Conservation (phyloP, 2,888 invertebrate genomes). For the Lymantria dispar region DNA sequence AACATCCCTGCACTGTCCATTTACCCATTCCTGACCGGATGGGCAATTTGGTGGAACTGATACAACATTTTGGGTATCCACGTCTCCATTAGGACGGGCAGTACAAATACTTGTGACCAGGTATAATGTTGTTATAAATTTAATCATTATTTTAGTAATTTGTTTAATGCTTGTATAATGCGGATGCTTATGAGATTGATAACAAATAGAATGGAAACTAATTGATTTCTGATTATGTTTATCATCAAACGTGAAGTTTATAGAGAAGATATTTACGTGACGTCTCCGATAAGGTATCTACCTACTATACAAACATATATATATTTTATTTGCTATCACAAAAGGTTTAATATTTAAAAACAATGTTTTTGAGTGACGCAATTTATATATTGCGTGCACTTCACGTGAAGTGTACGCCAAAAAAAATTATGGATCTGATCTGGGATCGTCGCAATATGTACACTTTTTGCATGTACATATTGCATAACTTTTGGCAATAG, state of each 20-base stretch:
- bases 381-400: too few relatives aligned
- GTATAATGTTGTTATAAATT: constrained; percentile 18
- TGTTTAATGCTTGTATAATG: neutral
- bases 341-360: constrained; percentile 3
- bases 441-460: too few relatives aligned
- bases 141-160: constrained; percentile 15
- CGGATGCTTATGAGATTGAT: neutral
- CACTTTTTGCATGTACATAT: too few relatives aligned
- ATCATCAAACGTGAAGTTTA: constrained; percentile 28
- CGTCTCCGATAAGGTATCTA: constrained; percentile 37
- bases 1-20: neutral
- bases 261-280: constrained; percentile 28
- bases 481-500: too few relatives aligned
- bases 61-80: constrained; percentile 28
- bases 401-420: too few relatives aligned
- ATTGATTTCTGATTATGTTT: constrained; percentile 44
- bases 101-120: constrained; percentile 18
- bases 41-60: constrained; percentile 42
- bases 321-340: constrained; percentile 13
- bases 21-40: constrained; percentile 24
- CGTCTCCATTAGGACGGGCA: constrained; percentile 20
- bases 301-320: neutral
- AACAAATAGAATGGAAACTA: constrained; percentile 30
- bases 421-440: too few relatives aligned
- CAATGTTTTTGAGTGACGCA: neutral